Conservation (phyloP, 2,888 invertebrate species). For the Epsilonema sp. region DNA sequence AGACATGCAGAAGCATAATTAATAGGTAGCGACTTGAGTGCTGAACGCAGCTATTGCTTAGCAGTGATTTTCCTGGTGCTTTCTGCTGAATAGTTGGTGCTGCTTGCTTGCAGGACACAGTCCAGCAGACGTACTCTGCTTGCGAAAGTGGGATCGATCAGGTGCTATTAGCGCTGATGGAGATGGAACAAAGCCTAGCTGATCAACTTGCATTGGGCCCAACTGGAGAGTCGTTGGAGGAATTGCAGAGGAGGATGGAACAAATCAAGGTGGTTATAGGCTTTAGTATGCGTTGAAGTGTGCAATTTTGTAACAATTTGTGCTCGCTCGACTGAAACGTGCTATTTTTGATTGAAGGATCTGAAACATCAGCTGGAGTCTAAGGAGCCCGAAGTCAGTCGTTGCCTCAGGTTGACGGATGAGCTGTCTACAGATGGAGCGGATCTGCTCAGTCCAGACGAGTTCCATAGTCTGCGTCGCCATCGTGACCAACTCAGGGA, state of each 20-base stretch:
- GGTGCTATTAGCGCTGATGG: conserved; percentile 63
- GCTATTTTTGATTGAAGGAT: too few relatives aligned
- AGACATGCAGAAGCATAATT: too few relatives aligned
- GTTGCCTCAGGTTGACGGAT: conserved; percentile 68
- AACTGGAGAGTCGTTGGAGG: neutral
- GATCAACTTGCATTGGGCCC: too few relatives aligned
- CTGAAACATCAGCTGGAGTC: too few relatives aligned
- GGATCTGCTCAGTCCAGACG: conserved; percentile 74
- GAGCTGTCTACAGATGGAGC: conserved; percentile 70
- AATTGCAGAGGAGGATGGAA: conserved; percentile 59
- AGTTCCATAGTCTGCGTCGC: conserved; percentile 64
- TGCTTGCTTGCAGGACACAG: conserved; percentile 51
- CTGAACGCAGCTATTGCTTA: too few relatives aligned
- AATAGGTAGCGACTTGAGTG: too few relatives aligned
- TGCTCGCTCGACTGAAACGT: too few relatives aligned
- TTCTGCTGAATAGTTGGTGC: neutral
- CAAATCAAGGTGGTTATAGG: conserved; percentile 42
- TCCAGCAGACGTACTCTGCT: conserved; percentile 75
- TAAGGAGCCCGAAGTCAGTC: conserved; percentile 57
- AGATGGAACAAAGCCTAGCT: conserved; percentile 60
- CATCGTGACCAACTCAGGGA: conserved; percentile 61
- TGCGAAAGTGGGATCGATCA: conserved; percentile 68
- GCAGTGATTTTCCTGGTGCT: neutral
- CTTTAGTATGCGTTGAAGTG: too few relatives aligned
- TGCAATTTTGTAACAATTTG: too few relatives aligned